A percentile compares a stretch with the other conserved stretches of the same genome.
phyloP scores from a whole-genome alignment of 1,140 invertebrate species.

The Alviniconcha marisindica region DNA sequence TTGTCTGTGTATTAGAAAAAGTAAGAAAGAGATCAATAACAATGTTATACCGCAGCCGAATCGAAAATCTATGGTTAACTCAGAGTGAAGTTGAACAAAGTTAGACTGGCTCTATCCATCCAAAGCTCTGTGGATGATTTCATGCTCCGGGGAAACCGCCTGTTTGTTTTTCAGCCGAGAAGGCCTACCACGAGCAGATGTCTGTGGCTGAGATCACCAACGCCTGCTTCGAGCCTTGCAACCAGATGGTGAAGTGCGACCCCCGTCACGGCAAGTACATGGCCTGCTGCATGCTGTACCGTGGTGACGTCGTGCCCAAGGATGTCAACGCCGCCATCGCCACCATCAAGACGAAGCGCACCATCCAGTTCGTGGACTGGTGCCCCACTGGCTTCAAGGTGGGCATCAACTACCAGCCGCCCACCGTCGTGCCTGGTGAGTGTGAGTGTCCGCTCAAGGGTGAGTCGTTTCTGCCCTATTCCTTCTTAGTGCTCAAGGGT shows the following conservation, averaged over 20 bases:
- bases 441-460: neutral
- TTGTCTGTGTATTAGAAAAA: no score
- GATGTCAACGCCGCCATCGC: slow-evolving; percentile 90
- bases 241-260: slow-evolving; percentile 96
- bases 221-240: slow-evolving; percentile 90
- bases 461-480: no score
- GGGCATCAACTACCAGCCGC: slow-evolving; percentile 67
- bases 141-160: no score
- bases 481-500: no score
- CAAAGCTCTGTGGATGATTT: no score
- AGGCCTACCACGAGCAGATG: slow-evolving; percentile 75
- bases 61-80: no score
- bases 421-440: slow-evolving; percentile 30
- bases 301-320: slow-evolving; percentile 81
- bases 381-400: slow-evolving; percentile 86
- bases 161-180: slow-evolving; percentile 64
- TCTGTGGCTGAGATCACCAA: slow-evolving; percentile 84
- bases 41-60: no score
- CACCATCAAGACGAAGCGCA: slow-evolving; percentile 88
- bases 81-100: no score
- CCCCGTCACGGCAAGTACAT: slow-evolving; percentile 94
- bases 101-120: no score
- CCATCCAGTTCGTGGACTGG: slow-evolving; percentile 89
- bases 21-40: no score
- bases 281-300: slow-evolving; percentile 81